A percentile compares a stretch with the other conserved stretches of the same genome.
These are phyloP conservation scores for Acridotheres tristis DNA, from an alignment of 2,797 vertebrate species.

Conservation along the genomic window DNA sequence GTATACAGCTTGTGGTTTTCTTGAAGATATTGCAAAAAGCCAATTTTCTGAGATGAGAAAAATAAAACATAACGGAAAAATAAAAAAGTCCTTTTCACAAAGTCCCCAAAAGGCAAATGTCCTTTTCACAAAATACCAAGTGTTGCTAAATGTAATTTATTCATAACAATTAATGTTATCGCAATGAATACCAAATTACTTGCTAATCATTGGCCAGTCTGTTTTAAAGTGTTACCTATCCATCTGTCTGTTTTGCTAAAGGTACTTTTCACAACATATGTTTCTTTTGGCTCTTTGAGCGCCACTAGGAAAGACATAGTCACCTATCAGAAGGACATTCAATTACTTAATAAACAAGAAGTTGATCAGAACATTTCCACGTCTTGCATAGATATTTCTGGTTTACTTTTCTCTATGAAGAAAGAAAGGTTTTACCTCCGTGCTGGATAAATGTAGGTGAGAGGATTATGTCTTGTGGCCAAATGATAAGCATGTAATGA, in stretches of 20 bases:
- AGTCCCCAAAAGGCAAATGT: background rate
- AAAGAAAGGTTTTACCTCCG: background rate
- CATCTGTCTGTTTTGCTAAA: constrained; percentile 63
- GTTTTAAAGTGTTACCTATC: constrained; percentile 58
- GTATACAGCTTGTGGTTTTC: background rate
- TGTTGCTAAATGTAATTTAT: constrained; percentile 47
- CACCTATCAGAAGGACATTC: constrained; percentile 20
- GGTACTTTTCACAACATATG: constrained; percentile 52
- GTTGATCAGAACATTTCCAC: background rate
- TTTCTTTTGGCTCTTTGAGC: constrained; percentile 40
- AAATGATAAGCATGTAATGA: background rate
- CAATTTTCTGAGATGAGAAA: background rate
- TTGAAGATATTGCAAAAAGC: background rate
- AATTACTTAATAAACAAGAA: background rate
- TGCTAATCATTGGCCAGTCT: constrained; percentile 42
- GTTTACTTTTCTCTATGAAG: background rate
- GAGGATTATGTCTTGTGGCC: background rate
- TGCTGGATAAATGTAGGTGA: background rate
- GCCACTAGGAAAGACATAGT: background rate
- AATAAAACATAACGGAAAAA: background rate
- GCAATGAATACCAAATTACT: constrained; percentile 50
- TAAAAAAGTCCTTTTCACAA: background rate
- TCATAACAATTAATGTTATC: constrained; percentile 50
- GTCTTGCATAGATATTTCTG: background rate
- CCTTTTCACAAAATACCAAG: constrained; percentile 31